A percentile compares a stretch with the other conserved stretches of the same genome.
These are phyloP conservation scores for Trichomalopsis sarcophagae DNA, from an alignment of 1,140 invertebrate species.

Conservation along the genomic window DNA sequence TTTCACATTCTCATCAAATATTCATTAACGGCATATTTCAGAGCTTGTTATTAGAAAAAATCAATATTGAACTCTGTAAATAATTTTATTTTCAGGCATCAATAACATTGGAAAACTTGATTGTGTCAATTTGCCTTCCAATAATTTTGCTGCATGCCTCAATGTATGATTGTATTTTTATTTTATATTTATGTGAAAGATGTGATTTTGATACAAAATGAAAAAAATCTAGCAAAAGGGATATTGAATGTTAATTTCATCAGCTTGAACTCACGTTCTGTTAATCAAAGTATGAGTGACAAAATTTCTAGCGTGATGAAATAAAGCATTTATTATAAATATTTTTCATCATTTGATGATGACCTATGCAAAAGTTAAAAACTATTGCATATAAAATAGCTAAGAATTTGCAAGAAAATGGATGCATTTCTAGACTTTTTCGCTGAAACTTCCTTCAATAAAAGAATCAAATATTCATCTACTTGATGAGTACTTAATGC, in stretches of 20 bases:
- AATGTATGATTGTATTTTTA: constrained; percentile 36
- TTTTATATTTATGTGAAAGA: constrained; percentile 40
- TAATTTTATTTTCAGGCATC: constrained; percentile 27
- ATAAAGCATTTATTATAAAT: constrained; percentile 46
- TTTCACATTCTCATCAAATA: constrained; percentile 35
- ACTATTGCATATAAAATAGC: constrained; percentile 25
- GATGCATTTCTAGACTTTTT: constrained; percentile 19
- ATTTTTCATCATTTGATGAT: constrained; percentile 39
- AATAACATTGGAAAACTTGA: constrained; percentile 26
- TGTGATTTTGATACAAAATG: constrained; percentile 48
- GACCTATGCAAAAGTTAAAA: neutral
- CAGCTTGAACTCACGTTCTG: constrained; percentile 20
- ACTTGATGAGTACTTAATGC: constrained; percentile 9
- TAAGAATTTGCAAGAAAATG: constrained; percentile 4
- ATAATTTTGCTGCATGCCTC: constrained; percentile 44
- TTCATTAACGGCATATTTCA: constrained; percentile 26
- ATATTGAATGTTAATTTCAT: constrained; percentile 39
- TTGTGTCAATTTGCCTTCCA: constrained; percentile 49
- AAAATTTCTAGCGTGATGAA: constrained; percentile 34
- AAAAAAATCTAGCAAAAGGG: constrained; percentile 26
- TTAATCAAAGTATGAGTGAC: constrained; percentile 26
- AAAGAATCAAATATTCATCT: constrained; percentile 22
- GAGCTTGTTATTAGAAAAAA: constrained; percentile 22
- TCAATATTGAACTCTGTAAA: neutral
- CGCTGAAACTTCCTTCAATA: constrained; percentile 31